Conservation (phyloP, 2,797 vertebrate species). For the Eospalax fontanierii region DNA sequence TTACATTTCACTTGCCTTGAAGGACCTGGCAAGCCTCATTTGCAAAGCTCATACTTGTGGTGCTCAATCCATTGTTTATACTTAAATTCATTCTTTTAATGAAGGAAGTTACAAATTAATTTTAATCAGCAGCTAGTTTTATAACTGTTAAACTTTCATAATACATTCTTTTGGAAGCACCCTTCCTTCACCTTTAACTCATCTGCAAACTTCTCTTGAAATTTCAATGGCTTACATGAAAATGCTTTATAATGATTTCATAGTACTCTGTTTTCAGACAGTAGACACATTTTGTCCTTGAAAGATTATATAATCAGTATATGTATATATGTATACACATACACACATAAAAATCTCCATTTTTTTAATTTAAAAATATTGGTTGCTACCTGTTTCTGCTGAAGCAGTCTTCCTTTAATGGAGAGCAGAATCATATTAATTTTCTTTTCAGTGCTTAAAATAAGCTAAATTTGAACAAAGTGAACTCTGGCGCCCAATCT, state of each 20-base stretch:
- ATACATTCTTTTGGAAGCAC: not conserved
- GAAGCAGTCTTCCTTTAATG: constrained; percentile 57
- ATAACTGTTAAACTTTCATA: constrained; percentile 21
- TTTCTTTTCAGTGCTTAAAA: constrained; percentile 73
- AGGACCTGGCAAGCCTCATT: not conserved
- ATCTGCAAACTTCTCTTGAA: constrained; percentile 54
- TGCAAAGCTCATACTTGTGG: constrained; percentile 2
- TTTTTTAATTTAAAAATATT: constrained; percentile 30
- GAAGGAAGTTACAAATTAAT: constrained; percentile 26
- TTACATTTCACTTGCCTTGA: not conserved
- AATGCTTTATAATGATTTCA: constrained; percentile 43
- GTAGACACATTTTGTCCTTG: not conserved
- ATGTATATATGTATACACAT: not conserved
- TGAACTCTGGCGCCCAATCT: constrained; percentile 51
- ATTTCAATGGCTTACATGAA: constrained; percentile 26
- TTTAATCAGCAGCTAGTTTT: constrained; percentile 14
- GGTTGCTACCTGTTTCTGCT: constrained; percentile 62
- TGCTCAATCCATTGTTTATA: not conserved
- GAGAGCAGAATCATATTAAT: constrained; percentile 64
- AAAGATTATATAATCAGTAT: constrained; percentile 43
- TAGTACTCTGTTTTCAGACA: constrained; percentile 4
- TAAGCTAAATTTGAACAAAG: constrained; percentile 75
- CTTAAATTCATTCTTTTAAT: not conserved
- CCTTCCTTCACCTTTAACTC: not conserved
- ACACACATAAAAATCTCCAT: not conserved